Evolutionary conservation across 1,140 invertebrate species (phyloP), one percentile per base, ranked within the genome.

Genomic region (Lordiphosa clarofinis): DNA sequence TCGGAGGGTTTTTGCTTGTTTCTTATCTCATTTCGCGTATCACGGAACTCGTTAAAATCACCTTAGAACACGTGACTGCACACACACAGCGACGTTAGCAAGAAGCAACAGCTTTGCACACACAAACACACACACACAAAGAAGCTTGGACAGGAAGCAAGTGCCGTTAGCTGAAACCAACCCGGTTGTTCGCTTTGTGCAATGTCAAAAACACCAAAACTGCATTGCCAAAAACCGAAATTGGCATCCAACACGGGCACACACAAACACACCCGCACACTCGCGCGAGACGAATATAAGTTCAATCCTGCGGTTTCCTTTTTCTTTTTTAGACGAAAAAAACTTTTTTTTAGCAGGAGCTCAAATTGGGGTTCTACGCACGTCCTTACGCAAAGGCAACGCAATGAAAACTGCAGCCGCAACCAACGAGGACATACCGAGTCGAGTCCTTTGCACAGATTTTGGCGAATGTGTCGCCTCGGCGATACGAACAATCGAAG

Each of bases 1-100:
- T 9, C 24, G 40, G 53, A 21, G 46, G 47, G 48, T 68, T 39
- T 28, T 50, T 56, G 15, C 21, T 47, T 49, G 53, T 70, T 81
- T 62, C 78, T 82, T 82, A 82, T 82, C 78, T 84, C 53, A 84
- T 78, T 68, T 76, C 68, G 78, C 78, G 73, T 78, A 82, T 84
- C 78, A 73, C 78, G 78, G 78, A 82, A 73, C 78, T 84, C 78
- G 78, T 84, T 84, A 82, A 82, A 78, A 82, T 84, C 78, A 78
- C 73, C 78, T 84, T 70, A 70, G 64, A 76, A 82, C 78, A 82
- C 78, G 73, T 82, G 78, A 84, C 69, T 84, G 78, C 68, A 82
- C 60, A 64, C 33, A 63, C 43, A 55, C 38, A 42, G 56, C 13
- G 24, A 11, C 43, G 33, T 0, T 31, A 8, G 28, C 28, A 31